Conservation (phyloP, 1,140 invertebrate genomes). For the Colletes gigas region DNA sequence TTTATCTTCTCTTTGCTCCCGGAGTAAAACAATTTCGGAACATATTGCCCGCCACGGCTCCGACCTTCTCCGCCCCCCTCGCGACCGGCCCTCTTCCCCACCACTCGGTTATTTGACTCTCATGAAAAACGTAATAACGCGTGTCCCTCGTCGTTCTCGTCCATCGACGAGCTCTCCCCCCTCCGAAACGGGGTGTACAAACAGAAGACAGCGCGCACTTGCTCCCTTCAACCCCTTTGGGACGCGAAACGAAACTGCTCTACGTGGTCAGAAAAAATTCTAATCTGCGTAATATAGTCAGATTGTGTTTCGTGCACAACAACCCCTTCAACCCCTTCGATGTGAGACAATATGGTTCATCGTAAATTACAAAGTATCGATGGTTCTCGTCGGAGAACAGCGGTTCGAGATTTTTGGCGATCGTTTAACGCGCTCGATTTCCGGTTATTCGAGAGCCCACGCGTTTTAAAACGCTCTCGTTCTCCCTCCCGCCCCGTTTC, state of each 20-base stretch:
- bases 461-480: background rate
- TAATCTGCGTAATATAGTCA: too few species aligned
- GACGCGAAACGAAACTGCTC: too few species aligned
- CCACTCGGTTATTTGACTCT: slow-evolving; percentile 48
- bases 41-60: slow-evolving; percentile 68
- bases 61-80: background rate
- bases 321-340: too few species aligned
- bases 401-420: background rate
- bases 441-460: background rate
- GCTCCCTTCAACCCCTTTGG: too few species aligned
- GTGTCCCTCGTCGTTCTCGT: slow-evolving; percentile 47
- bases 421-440: too few species aligned
- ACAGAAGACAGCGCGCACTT: too few species aligned
- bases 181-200: background rate
- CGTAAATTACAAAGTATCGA: too few species aligned
- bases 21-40: slow-evolving; percentile 74
- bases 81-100: background rate
- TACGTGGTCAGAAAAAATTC: too few species aligned
- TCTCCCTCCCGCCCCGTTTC: too few species aligned
- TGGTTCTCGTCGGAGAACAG: too few species aligned
- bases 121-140: slow-evolving; percentile 67
- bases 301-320: too few species aligned
- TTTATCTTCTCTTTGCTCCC: slow-evolving; percentile 62
- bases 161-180: slow-evolving; percentile 13
- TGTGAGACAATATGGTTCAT: too few species aligned